A percentile compares a stretch with the other conserved stretches of the same genome.
These are phyloP conservation scores for Andricus grossulariae DNA, from an alignment of 1,140 invertebrate genomes.

Conservation along the genomic window DNA sequence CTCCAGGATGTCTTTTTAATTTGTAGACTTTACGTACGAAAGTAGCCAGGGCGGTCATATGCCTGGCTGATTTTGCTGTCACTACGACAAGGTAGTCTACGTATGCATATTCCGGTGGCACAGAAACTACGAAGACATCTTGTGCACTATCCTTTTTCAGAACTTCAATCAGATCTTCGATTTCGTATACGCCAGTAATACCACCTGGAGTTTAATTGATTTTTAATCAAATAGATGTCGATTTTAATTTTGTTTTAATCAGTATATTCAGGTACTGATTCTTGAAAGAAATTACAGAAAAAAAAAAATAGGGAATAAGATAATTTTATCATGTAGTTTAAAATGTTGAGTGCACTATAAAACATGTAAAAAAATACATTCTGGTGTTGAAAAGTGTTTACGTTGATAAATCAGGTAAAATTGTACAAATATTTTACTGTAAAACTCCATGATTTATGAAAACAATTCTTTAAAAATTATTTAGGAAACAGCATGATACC, in stretches of 20 bases:
- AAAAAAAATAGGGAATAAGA: no score
- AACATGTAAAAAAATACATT: no score
- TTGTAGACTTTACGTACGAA: constrained; percentile 89
- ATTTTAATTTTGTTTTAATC: neutral
- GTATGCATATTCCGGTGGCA: constrained; percentile 87
- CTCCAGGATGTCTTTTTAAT: constrained; percentile 80
- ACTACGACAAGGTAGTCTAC: constrained; percentile 89
- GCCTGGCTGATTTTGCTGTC: constrained; percentile 83
- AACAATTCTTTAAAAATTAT: constrained; percentile 5
- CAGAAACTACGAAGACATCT: constrained; percentile 87
- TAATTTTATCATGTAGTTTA: no score
- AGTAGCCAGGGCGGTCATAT: constrained; percentile 85
- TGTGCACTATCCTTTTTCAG: constrained; percentile 85
- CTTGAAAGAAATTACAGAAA: no score
- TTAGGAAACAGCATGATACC: neutral
- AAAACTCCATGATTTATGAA: neutral
- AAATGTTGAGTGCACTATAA: no score
- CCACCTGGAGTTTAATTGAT: constrained; percentile 80
- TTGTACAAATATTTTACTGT: neutral
- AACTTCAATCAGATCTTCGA: constrained; percentile 89
- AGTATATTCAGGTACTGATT: neutral
- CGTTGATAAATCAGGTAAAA: constrained; percentile 19
- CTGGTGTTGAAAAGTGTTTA: no score
- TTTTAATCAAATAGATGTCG: neutral
- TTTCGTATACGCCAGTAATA: constrained; percentile 87